Conservation (phyloP, 2,888 invertebrate species). For the Temnothorax unifasciatus region DNA sequence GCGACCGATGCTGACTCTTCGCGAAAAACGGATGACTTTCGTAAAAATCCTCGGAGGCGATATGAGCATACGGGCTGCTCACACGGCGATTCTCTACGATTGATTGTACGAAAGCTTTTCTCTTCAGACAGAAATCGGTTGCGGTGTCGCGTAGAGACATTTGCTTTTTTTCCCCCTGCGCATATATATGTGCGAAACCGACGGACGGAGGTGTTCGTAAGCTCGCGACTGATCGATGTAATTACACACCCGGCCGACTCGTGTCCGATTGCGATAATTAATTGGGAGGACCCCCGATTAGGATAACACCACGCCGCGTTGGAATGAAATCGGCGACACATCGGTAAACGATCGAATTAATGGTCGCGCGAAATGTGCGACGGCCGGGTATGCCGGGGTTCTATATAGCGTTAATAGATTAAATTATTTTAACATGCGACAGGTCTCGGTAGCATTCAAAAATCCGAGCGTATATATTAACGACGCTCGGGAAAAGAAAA, state of each 20-base stretch:
- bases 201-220: constrained; percentile 51
- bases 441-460: constrained; percentile 48
- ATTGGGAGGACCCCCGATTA: neutral
- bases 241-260: constrained; percentile 42
- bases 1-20: neutral
- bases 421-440: constrained; percentile 38
- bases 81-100: constrained; percentile 79
- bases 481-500: neutral
- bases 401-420: constrained; percentile 14
- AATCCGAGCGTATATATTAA: neutral
- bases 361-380: neutral
- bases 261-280: constrained; percentile 35
- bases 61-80: constrained; percentile 46
- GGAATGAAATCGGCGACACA: constrained; percentile 18
- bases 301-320: neutral
- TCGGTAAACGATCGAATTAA: constrained; percentile 41
- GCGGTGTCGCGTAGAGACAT: constrained; percentile 42
- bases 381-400: neutral
- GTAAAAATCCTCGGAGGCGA: constrained; percentile 43
- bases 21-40: constrained; percentile 2
- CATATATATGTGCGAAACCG: constrained; percentile 10
- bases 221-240: constrained; percentile 42
- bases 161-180: neutral
- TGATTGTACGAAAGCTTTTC: constrained; percentile 85
- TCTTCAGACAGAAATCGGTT: constrained; percentile 61